These are phyloP conservation scores for Marisa cornuarietis DNA, from an alignment of 1,140 invertebrate genomes.

Conservation along the genomic window DNA sequence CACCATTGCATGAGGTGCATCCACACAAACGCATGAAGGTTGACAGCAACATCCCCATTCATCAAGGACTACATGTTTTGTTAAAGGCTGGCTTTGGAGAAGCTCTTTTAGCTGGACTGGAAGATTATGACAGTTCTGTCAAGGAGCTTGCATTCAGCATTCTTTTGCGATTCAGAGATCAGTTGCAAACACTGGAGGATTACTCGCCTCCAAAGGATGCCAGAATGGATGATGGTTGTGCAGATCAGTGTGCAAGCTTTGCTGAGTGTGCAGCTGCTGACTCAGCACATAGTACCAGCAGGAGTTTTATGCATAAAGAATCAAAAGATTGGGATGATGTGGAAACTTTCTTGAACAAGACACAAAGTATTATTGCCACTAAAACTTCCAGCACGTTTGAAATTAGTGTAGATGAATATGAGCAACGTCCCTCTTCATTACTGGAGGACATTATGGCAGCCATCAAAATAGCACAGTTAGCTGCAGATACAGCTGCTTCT, in stretches of 20 bases:
- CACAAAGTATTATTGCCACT: background rate
- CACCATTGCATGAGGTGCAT: background rate
- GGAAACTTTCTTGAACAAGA: too few relatives aligned
- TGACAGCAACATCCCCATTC: constrained; percentile 8
- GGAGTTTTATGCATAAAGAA: background rate
- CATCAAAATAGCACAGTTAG: background rate
- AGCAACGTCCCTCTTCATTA: constrained; percentile 26
- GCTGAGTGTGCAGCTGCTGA: background rate
- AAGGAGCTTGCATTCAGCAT: constrained; percentile 18
- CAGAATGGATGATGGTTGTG: background rate
- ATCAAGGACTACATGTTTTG: background rate
- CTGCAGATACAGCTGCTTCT: background rate
- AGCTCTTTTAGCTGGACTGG: constrained; percentile 4
- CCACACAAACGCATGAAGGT: background rate
- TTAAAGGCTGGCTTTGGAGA: constrained; percentile 8
- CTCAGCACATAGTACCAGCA: background rate
- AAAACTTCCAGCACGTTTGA: background rate
- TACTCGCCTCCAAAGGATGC: background rate
- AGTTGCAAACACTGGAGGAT: background rate
- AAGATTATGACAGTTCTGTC: constrained; percentile 24
- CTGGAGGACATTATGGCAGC: constrained; percentile 34
- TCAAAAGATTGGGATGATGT: background rate
- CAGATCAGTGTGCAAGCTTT: background rate
- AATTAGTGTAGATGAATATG: constrained; percentile 28
- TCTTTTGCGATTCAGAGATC: background rate